Evolutionary conservation across 2,113 vertebrate genomes (phyloP).

Genomic region (Corvus moneduloides): DNA sequence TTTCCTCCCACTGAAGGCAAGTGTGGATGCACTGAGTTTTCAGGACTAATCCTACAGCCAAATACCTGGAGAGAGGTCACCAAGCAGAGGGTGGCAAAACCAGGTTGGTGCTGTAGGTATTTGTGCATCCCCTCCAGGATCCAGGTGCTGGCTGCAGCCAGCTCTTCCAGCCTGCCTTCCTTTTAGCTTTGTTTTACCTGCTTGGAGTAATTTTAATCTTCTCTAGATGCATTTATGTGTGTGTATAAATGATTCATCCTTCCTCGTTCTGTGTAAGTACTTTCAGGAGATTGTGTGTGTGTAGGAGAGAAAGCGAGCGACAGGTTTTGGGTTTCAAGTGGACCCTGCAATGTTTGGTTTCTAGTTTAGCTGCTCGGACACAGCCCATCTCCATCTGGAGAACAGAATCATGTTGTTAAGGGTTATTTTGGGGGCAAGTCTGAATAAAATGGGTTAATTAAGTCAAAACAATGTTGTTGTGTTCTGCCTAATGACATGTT

Average conservation of each 20-base stretch:
- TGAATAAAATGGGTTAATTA: conserved; percentile 51
- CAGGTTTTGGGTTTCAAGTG: background rate
- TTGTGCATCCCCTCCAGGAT: background rate
- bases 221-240: background rate
- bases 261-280: background rate
- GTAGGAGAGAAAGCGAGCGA: accelerated
- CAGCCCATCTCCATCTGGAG: background rate
- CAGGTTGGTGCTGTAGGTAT: accelerated
- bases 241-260: background rate
- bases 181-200: background rate
- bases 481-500: conserved; percentile 21
- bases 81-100: background rate
- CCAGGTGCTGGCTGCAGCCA: background rate
- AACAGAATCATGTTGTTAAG: background rate
- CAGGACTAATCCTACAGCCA: background rate
- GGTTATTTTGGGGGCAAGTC: conserved; percentile 38
- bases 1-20: background rate
- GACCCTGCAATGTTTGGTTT: background rate
- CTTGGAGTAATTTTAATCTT: background rate
- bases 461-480: background rate
- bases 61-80: background rate
- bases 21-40: background rate
- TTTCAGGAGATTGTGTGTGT: background rate
- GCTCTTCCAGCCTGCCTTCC: background rate
- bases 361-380: background rate